These are phyloP conservation scores for Propsilocerus akamusi DNA, from an alignment of 1,140 invertebrate genomes.

Conservation along the genomic window DNA sequence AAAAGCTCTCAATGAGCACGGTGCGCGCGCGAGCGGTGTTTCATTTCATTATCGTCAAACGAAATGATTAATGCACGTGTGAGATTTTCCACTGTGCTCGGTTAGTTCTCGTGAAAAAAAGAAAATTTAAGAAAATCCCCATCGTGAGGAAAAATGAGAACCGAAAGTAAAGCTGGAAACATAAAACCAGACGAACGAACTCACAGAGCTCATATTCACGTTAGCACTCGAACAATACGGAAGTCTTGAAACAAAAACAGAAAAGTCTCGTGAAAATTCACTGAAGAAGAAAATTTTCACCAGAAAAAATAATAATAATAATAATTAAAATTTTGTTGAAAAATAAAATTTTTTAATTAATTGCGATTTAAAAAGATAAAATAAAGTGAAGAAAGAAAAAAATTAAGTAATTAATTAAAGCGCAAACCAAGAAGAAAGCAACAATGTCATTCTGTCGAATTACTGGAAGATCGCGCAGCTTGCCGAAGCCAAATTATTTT, in stretches of 20 bases:
- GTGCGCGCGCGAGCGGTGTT: too few relatives aligned
- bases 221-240: background rate
- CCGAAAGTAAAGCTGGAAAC: constrained; percentile 2
- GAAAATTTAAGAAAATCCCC: too few relatives aligned
- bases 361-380: background rate
- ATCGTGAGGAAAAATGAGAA: too few relatives aligned
- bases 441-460: constrained; percentile 60
- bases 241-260: background rate
- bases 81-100: background rate
- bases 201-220: background rate
- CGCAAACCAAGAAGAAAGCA: background rate
- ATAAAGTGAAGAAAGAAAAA: background rate
- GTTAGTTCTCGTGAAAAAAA: too few relatives aligned
- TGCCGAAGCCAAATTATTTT: constrained; percentile 68
- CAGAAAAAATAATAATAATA: too few relatives aligned
- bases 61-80: background rate
- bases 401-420: background rate
- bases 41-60: too few relatives aligned
- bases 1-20: too few relatives aligned
- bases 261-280: too few relatives aligned
- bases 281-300: too few relatives aligned
- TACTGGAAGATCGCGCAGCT: constrained; percentile 55
- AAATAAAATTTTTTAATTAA: too few relatives aligned
- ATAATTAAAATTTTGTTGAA: too few relatives aligned
- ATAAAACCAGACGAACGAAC: background rate